phyloP scores from a whole-genome alignment of 2,797 vertebrate genomes.

The Todus mexicanus region DNA sequence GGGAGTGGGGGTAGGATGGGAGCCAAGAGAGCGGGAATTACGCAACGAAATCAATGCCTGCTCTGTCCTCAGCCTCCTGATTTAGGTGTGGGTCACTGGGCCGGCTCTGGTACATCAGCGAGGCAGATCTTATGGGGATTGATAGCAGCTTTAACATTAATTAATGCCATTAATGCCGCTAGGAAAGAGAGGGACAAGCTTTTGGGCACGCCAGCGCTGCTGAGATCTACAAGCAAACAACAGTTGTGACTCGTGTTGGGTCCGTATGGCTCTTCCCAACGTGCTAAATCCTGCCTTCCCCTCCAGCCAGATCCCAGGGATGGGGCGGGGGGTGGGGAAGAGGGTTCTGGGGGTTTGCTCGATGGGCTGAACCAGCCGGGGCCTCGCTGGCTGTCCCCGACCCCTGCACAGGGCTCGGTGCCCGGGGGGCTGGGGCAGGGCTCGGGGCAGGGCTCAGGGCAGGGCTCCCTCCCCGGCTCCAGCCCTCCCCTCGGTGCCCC shows the following conservation, averaged over 20 bases:
- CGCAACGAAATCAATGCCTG: neutral
- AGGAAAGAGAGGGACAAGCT: neutral
- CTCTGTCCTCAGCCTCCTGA: neutral
- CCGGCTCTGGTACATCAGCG: neutral
- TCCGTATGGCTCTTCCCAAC: neutral
- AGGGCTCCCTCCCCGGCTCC: neutral
- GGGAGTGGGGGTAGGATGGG: neutral
- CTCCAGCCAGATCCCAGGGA: neutral
- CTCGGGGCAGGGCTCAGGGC: neutral
- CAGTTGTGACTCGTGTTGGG: neutral
- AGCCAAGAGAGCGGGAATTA: neutral
- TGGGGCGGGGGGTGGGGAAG: fast-evolving
- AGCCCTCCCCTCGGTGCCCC: neutral
- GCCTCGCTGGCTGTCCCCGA: neutral
- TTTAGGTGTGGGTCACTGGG: neutral
- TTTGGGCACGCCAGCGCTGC: neutral
- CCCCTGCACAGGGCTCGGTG: neutral
- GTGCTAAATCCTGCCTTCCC: neutral
- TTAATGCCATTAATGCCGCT: neutral
- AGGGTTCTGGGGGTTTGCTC: fast-evolving
- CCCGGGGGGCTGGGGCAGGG: neutral
- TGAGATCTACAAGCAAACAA: neutral
- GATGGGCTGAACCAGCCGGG: neutral
- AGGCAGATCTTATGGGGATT: neutral
- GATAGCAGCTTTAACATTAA: neutral